These are phyloP conservation scores for Macropus fuliginosus DNA, from an alignment of 2,797 vertebrate species.

Conservation along the genomic window DNA sequence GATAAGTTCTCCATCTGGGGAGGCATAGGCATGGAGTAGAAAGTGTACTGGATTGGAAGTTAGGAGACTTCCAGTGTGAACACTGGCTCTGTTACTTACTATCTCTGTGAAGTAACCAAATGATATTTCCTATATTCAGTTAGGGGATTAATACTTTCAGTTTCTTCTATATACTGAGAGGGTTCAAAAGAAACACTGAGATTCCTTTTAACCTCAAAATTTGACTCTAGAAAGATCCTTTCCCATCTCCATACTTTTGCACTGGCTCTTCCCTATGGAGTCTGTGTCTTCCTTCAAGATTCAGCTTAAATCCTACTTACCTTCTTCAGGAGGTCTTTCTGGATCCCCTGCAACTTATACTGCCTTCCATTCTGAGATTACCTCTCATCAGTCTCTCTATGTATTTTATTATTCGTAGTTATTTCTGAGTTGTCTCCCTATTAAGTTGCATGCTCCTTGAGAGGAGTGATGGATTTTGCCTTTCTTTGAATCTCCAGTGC, in stretches of 20 bases:
- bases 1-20: no score
- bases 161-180: no score
- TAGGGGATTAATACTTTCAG: no score
- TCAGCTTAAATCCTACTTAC: not conserved
- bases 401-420: not conserved
- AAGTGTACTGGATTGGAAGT: not conserved
- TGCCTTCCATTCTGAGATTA: not conserved
- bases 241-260: no score
- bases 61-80: not conserved
- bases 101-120: no score
- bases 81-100: no score
- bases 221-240: no score
- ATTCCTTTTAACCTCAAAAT: no score
- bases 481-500: not conserved
- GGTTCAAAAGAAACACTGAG: not conserved
- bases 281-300: no score
- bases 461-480: not conserved
- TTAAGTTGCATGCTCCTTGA: not conserved
- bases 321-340: not conserved
- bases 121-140: no score
- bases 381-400: not conserved
- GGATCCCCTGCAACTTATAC: not conserved
- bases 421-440: not conserved
- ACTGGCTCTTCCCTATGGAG: no score
- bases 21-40: not conserved